Evolutionary conservation across 2,113 vertebrate genomes (phyloP), one percentile per base, ranked within the genome.

Genomic region (Aegypius monachus): DNA sequence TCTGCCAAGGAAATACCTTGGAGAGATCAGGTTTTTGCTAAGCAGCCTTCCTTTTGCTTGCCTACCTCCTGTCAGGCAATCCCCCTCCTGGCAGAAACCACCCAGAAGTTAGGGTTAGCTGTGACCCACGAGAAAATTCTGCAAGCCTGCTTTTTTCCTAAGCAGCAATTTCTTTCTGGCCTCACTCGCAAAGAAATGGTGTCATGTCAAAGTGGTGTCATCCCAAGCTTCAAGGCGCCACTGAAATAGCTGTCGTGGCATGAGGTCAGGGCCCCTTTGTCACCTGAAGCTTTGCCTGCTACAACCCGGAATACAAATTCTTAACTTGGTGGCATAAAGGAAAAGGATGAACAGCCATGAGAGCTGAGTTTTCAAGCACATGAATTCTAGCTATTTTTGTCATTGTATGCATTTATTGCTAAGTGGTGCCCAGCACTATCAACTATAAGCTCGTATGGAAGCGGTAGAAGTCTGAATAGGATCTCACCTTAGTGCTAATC

Each of bases 401-500:
- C 48, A 92, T 74, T 92, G 11, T 81, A 94, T 20, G 77, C 61
- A 3, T 86, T 95, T 72, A 45, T 26, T 89, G 94, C 73, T 91
- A 92, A 45, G 83, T 81, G 83, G 66, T 97, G 95, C 83, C 83
- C 94, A 95, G 96, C 56, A 13, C 86, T 9, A 6, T 88, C 90
- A 95, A 74, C 96, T 94, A 43, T 2, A 95, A 95, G 95, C 96
- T 95, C 65, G 32, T 48, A n/a, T 20, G 68, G 94, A 97, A 95
- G 90, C 93, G 1, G 88, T 59, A 90, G 43, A 75, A 93, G 80
- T 90, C 92, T 67, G 90, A 91, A 96, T 8, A 92, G 82, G 82
- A 72, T 92, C 94, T 96, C 97, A 96, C 96, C 96, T 96, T 73
- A 88, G 91, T 63, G 94, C 90, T 95, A 96, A 95, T 95, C 90